Percentiles rank a stretch among this genome's conserved stretches.
Conservation (phyloP, 2,797 vertebrate genomes). For the Esox masquinongy region DNA sequence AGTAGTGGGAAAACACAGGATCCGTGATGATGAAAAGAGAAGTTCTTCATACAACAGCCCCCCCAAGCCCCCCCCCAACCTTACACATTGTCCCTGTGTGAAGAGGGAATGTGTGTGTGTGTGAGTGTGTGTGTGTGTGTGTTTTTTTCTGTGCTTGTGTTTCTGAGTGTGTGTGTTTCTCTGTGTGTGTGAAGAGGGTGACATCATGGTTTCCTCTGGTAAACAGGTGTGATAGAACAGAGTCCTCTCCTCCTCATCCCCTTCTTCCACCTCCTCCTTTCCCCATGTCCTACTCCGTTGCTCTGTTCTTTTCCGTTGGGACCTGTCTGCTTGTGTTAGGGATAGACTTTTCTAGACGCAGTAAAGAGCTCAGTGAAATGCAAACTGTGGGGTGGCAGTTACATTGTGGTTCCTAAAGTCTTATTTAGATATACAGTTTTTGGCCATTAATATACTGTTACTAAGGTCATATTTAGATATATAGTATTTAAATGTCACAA, state of each 20-base stretch:
- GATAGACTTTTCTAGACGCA: no score
- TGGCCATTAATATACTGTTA: no score
- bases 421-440: no score
- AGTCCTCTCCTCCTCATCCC: slow-evolving; percentile 5
- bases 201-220: slow-evolving; percentile 78
- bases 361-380: no score
- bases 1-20: slow-evolving; percentile 66
- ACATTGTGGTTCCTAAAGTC: no score
- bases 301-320: slow-evolving; percentile 6
- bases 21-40: slow-evolving; percentile 73
- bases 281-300: slow-evolving; percentile 26
- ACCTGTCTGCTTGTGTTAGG: no score
- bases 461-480: no score
- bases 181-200: slow-evolving; percentile 43
- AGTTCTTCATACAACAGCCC: slow-evolving; percentile 50
- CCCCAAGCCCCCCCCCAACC: slow-evolving; percentile 1
- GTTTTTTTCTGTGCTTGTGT: no score
- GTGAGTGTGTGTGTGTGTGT: no score
- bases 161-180: no score
- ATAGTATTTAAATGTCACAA: no score
- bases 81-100: slow-evolving; percentile 59
- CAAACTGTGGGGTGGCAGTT: no score
- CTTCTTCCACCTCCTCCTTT: slow-evolving; percentile 7
- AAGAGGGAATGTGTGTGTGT: slow-evolving; percentile 14
- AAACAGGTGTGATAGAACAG: slow-evolving; percentile 77